phyloP scores from a whole-genome alignment of 1,140 invertebrate species.

The Penaeus indicus region DNA sequence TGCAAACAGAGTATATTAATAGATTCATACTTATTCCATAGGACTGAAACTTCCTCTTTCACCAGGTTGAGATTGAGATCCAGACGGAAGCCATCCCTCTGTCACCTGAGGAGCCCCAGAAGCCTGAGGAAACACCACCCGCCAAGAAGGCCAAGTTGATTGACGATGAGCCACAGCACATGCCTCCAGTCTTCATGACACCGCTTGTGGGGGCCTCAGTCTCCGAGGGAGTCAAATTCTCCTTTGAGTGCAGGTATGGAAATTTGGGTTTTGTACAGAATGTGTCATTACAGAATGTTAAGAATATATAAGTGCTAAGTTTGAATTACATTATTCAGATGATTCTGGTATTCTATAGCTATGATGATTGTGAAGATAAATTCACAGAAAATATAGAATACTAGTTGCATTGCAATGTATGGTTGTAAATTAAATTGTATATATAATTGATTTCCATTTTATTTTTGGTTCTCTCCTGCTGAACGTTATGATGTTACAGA shows the following conservation, averaged over 20 bases:
- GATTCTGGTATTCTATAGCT: background rate
- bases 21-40: too few species aligned
- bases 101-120: conserved; percentile 67
- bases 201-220: conserved; percentile 80
- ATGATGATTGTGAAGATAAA: too few species aligned
- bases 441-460: too few species aligned
- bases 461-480: too few species aligned
- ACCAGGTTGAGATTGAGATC: conserved; percentile 64
- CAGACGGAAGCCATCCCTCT: conserved; percentile 66
- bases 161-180: conserved; percentile 70
- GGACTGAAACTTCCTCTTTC: background rate
- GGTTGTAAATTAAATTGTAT: too few species aligned
- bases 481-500: too few species aligned
- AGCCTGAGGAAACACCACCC: conserved; percentile 67
- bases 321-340: background rate
- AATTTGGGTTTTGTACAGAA: conserved; percentile 45
- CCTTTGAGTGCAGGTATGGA: conserved; percentile 75
- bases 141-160: conserved; percentile 68
- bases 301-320: too few species aligned
- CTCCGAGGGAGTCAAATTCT: conserved; percentile 80
- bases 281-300: background rate
- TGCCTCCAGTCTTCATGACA: conserved; percentile 75
- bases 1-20: too few species aligned
- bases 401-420: too few species aligned
- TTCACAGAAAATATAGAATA: too few species aligned